Evolutionary conservation across 1,140 invertebrate species (phyloP).

Genomic region (Drosophila parvula): DNA sequence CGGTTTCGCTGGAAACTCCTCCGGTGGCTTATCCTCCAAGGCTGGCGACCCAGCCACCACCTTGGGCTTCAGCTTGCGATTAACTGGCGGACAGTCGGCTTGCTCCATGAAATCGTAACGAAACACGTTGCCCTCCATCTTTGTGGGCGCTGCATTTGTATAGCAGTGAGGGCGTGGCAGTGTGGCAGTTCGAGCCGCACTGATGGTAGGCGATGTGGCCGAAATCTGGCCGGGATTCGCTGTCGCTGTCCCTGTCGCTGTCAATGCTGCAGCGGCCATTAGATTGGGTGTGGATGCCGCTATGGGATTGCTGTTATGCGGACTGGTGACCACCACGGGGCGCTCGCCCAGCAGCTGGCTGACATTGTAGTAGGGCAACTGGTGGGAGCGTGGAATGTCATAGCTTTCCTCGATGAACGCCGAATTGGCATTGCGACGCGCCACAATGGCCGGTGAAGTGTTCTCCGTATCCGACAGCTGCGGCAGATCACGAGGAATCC

Average conservation of each 20-base stretch:
- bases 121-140: slow-evolving; percentile 86
- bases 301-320: slow-evolving; percentile 70
- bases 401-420: slow-evolving; percentile 88
- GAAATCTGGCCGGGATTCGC: slow-evolving; percentile 21
- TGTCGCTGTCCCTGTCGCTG: slow-evolving; percentile 6
- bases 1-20: slow-evolving; percentile 72
- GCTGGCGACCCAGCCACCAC: slow-evolving; percentile 47
- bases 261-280: slow-evolving; percentile 47
- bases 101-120: slow-evolving; percentile 85
- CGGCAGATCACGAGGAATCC: slow-evolving; percentile 68
- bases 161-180: slow-evolving; percentile 87
- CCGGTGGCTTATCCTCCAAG: slow-evolving; percentile 86
- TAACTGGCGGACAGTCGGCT: slow-evolving; percentile 88
- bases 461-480: slow-evolving; percentile 84
- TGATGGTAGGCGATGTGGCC: slow-evolving; percentile 50
- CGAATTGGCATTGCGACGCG: slow-evolving; percentile 65
- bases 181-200: slow-evolving; percentile 50
- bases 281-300: slow-evolving; percentile 79
- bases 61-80: slow-evolving; percentile 91
- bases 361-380: slow-evolving; percentile 84
- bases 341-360: slow-evolving; percentile 74
- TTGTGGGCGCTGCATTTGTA: slow-evolving; percentile 88
- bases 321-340: slow-evolving; percentile 60
- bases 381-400: slow-evolving; percentile 89
- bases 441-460: slow-evolving; percentile 80